Evolutionary conservation across 2,797 vertebrate species (phyloP), one percentile per base, ranked within the genome.

Genomic region (Valencia hispanica): DNA sequence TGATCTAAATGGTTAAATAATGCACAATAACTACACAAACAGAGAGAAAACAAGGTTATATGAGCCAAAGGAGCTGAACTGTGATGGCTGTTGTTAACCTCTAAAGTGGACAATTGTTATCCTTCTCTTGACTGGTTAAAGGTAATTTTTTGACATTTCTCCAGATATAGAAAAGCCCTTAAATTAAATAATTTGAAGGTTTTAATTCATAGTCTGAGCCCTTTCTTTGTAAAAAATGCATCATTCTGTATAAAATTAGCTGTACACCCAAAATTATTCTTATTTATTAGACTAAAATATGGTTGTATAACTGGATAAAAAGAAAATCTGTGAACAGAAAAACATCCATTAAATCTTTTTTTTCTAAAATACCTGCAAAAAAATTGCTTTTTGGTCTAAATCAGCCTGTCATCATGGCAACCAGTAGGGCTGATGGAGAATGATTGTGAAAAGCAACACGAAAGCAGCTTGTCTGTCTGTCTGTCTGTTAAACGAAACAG

Each of bases 361-460:
- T 70, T 73, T 12, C 75, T 34, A 53, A 80, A 65, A 51, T 11
- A 53, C 45, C 74, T 72, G 72, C 59, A 17, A 18, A 41, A 75
- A 57, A 82, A 65, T 36, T 45, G 34, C 2, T n/a, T 84, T 77
- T 9, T 69, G 65, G 2, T 47, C 79, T 63, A 0, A 1, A 75
- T 70, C 3, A 7, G 48, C 59, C 68, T 83, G 53, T 77, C 66
- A 70, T 80, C 83, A 79, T 83, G 74, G 80, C 82, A 84, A 81
- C 77, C 59, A 17, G 72, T n/a, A 18, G 17, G 65, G 30, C 50
- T 76, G 70, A 78, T 39, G 69, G 55, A 53, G 79, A 68, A 75
- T 74, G 10, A 11, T 76, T 63, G 59, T 69, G 7, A 68, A 73
- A 78, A 68, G 72, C 57, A 72, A 68, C 72, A 69, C 59, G 27